A percentile compares a stretch with the other conserved stretches of the same genome.
phyloP scores from a whole-genome alignment of 1,140 invertebrate species.

The Amphibalanus amphitrite region DNA sequence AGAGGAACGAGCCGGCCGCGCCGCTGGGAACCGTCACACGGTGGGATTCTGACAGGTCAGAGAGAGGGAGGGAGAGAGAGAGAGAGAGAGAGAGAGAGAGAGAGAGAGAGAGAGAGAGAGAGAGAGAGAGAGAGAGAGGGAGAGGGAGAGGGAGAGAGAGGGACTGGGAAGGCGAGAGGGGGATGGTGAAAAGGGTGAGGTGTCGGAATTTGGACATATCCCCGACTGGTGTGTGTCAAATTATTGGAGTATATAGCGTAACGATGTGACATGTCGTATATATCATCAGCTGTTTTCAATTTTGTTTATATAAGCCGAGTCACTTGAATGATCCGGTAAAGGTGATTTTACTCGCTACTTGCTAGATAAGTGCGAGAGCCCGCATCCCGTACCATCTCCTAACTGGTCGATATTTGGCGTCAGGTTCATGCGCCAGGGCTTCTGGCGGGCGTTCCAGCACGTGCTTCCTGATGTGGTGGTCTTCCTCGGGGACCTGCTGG shows the following conservation, averaged over 20 bases:
- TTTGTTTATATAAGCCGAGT: too few relatives aligned
- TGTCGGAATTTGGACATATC: constrained; percentile 21
- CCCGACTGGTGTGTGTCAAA: too few relatives aligned
- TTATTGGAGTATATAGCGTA: too few relatives aligned
- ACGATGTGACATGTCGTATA: too few relatives aligned
- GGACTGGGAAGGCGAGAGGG: background rate
- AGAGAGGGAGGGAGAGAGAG: background rate
- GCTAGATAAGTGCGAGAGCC: too few relatives aligned
- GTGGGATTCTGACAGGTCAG: constrained; percentile 65
- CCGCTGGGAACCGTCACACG: constrained; percentile 33
- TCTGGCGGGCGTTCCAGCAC: constrained; percentile 45
- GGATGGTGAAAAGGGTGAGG: background rate
- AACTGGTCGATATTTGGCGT: background rate
- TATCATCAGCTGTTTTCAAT: too few relatives aligned
- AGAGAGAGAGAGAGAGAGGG: background rate
- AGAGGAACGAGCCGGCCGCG: constrained; percentile 40
- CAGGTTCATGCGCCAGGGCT: constrained; percentile 63
- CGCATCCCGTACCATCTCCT: background rate
- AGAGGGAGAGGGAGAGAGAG: background rate
- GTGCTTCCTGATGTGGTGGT: constrained; percentile 61
- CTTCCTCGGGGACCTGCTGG: constrained; percentile 80
- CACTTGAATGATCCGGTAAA: too few relatives aligned
- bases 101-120: background rate
- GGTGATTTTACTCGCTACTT: too few relatives aligned
- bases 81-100: background rate